Evolutionary conservation across 1,140 invertebrate species (phyloP).

Genomic region (Aphaenogaster rudis): DNA sequence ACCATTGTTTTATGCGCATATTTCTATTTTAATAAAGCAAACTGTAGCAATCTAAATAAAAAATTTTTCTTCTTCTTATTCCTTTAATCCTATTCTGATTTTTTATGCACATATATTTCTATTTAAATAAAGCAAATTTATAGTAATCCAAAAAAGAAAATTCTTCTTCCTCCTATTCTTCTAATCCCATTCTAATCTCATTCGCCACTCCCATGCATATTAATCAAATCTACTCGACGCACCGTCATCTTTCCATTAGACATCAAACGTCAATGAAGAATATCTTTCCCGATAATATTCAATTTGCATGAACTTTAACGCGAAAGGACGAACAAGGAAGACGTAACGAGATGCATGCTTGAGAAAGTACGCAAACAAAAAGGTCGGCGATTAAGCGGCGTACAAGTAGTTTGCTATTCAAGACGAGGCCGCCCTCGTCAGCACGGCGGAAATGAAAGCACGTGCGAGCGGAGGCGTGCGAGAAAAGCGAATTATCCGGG

Average conservation of each 20-base stretch:
- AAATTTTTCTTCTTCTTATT: not conserved
- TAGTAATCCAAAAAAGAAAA: not conserved
- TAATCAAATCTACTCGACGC: not conserved
- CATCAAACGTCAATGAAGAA: not conserved
- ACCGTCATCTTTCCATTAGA: constrained; percentile 13
- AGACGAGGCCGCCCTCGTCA: constrained; percentile 48
- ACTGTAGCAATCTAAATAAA: not conserved
- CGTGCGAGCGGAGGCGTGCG: constrained; percentile 45
- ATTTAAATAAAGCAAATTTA: not conserved
- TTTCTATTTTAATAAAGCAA: not conserved
- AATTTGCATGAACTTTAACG: constrained; percentile 12
- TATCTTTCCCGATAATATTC: constrained; percentile 2
- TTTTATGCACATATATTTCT: not conserved
- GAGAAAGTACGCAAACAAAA: constrained; percentile 48
- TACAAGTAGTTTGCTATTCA: constrained; percentile 73
- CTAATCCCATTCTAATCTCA: not conserved
- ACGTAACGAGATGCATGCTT: constrained; percentile 9
- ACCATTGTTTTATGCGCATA: not conserved
- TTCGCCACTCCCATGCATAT: not conserved
- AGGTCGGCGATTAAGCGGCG: constrained; percentile 68
- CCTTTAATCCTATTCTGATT: not conserved
- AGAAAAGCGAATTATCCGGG: constrained; percentile 71
- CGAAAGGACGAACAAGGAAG: not conserved
- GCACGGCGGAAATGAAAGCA: constrained; percentile 69
- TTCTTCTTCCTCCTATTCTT: not conserved